Evolutionary conservation across 2,888 invertebrate species (phyloP), one percentile per base, ranked within the genome.

Genomic region (Mactromeris polynyma): DNA sequence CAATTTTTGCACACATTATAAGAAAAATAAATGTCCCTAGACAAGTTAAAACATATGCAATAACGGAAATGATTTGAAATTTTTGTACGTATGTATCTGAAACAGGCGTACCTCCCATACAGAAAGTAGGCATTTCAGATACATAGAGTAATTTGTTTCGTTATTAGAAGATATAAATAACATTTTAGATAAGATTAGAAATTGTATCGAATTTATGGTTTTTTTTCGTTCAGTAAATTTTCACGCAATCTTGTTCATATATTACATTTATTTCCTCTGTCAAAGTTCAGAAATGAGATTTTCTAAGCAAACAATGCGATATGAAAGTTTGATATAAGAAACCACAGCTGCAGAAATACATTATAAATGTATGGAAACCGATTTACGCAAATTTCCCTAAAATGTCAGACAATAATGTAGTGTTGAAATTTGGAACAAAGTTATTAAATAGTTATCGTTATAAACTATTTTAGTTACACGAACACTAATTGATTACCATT

Each of bases 121-220:
- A 51, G 86, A 89, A 83, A 89, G 69, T 69, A 83, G 64, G 69
- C 83, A 83, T 89, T 89, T 83, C 54, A 83, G 85, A 88, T 88
- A 79, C 85, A 85, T 82, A 46, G 21, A 81, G 58, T 79, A 88
- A 88, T 88, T 88, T 84, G 87, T 83, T 88, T 84, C 26, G 86
- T 78, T 88, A 80, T 83, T 79, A 79, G 42, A 40, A 51, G 82
- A 87, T 87, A 88, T 85, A 77, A 85, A 81, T 81, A 73, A 69
- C 83, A 82, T 83, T 83, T 26, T 36, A 87, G 87, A 87, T 83
- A 79, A 87, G 87, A 83, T 83, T 78, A 87, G 54, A 54, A 79
- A 79, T 40, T 79, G 40, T 79, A 79, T 79, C 79, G 42, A 79
- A 79, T 79, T 42, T 79, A 79, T 79, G 42, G n/a, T 77, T 33